Evolutionary conservation across 2,797 vertebrate genomes (phyloP), one percentile per base, ranked within the genome.

Genomic region (Acanthurus lineatus): DNA sequence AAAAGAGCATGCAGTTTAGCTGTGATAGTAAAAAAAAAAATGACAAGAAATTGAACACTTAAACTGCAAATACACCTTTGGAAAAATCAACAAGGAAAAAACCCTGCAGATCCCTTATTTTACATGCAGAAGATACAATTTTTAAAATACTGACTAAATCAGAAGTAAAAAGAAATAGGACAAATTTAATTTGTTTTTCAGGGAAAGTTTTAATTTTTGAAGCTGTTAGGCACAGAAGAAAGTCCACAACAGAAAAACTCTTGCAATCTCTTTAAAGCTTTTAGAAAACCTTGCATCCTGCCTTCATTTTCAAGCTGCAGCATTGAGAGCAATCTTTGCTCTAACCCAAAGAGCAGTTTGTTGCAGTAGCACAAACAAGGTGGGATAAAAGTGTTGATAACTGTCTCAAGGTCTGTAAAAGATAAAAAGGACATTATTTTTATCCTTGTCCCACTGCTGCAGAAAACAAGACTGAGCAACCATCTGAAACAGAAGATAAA

Each of bases 231-330:
- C 38, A 14, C 20, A 63, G 59, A 67, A 44, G 20, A 74, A 51
- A 69, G 20, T 53, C 44, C 42, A n/a, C 48, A 78, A 60, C 47
- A 60, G 59, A 32, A 65, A 68, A 61, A 47, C 48, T 22, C 25
- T 59, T 1, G 0, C 47, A 53, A 4, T 20, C 38, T 53, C 40
- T 77, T 77, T 32, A 52, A 56, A 70, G 75, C 47, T 77, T 49
- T 44, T 77, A 49, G 40, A 83, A 44, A 76, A 28, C 19, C 28
- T 84, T 63, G 56, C 48, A 77, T 81, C 8, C 38, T 65, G 76
- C 42, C 49, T 14, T 49, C 38, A 22, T 73, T 73, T 71, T 78
- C 45, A 17, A 2, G 38, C 45, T 19, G 38, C 58, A 59, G 28
- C 42, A 20, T 5, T 5, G 12, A 74, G 40, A 22, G 57, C 56